Evolutionary conservation across 1,140 invertebrate genomes (phyloP), one percentile per base, ranked within the genome.

Genomic region (Euborellia annulipes): DNA sequence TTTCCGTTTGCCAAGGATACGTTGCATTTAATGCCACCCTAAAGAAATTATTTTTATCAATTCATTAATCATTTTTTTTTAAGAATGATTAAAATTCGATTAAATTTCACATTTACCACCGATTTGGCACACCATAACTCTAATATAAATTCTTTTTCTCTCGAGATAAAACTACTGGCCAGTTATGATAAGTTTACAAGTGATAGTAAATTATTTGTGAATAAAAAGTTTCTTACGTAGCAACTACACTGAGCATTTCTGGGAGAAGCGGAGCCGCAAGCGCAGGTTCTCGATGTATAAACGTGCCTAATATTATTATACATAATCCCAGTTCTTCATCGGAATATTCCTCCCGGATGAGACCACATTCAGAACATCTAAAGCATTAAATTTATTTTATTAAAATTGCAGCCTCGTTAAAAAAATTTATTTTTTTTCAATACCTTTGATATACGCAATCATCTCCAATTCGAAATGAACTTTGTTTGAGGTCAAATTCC

Each of bases 271-370:
- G 84, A 2, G 94, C 93, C 16, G 94, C 92, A 55, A 97, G 68
- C 6, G 79, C 77, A 6, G 95, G 91, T 61, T 98, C 92, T 36
- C 93, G 71, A 62, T 98, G 91, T 48, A 98, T 87, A 63, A 93
- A 97, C 1, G 94, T 97, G 18, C 87, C 86, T 39, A 98, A 64
- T 45, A 86, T 83, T 20, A 96, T 86, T 49, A 98, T 87, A 58
- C 91, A 89, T 19, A 97, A 68, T 1, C 90, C 91, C 30, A 98
- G 70, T 60, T 97, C 94, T 62, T 98, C 93, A 62, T 98, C 93
- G 52, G 85, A 90, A 62, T 97, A 98, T 57, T 91, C 82, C 68
- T 99, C 93, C 52, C 84, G 75, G 1, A 80, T 59, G 43, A 74
- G 72, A 36, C 87, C 85, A 62, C 86, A 90, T 59, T 90, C 82